These are phyloP conservation scores for Notocelia uddmanniana DNA, from an alignment of 2,888 invertebrate species.

Conservation along the genomic window DNA sequence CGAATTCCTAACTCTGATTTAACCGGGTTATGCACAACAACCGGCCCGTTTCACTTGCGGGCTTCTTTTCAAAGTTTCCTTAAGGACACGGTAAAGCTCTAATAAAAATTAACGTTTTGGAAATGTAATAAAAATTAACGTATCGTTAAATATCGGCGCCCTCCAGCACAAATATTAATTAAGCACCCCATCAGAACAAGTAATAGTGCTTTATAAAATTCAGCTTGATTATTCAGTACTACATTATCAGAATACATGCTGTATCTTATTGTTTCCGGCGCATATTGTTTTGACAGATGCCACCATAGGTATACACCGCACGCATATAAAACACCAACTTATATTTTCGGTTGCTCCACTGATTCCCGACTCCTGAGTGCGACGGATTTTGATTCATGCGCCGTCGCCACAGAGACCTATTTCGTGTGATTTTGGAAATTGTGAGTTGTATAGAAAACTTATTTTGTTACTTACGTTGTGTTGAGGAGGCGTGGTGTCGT, in stretches of 20 bases:
- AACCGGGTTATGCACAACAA: background rate
- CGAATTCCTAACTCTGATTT: constrained; percentile 29
- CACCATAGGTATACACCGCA: constrained; percentile 48
- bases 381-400: constrained; percentile 27
- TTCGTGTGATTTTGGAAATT: constrained; percentile 46
- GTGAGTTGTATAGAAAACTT: constrained; percentile 54
- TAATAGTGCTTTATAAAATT: constrained; percentile 47
- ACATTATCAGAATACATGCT: constrained; percentile 58
- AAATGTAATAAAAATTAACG: constrained; percentile 62
- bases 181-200: constrained; percentile 55
- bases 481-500: constrained; percentile 62
- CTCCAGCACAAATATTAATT: constrained; percentile 69
- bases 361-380: constrained; percentile 23
- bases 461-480: constrained; percentile 39
- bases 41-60: background rate
- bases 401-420: background rate
- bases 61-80: constrained; percentile 48
- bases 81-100: constrained; percentile 45
- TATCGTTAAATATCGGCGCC: constrained; percentile 63
- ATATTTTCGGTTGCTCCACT: constrained; percentile 33
- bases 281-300: constrained; percentile 79
- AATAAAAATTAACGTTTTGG: constrained; percentile 73
- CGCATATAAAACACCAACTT: constrained; percentile 43
- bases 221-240: constrained; percentile 45
- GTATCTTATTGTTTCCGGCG: constrained; percentile 76